A percentile compares a stretch with the other conserved stretches of the same genome.
Conservation (phyloP, 2,113 vertebrate genomes). For the Podilymbus podiceps region DNA sequence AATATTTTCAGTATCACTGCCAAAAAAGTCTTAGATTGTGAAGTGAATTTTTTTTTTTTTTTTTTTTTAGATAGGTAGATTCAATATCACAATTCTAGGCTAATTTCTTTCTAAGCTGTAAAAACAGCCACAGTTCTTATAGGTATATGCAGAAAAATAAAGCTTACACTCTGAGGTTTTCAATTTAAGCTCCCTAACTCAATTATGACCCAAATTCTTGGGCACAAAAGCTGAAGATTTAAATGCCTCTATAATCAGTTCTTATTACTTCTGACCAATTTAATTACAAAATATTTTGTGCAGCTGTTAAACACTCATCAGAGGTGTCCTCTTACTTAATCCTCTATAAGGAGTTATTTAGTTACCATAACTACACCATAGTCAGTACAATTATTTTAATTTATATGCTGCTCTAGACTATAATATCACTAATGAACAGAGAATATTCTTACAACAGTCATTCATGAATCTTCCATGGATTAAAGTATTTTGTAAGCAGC, state of each 20-base stretch:
- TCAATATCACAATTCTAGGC: not conserved
- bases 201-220: conserved; percentile 62
- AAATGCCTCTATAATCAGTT: conserved; percentile 60
- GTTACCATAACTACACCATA: not conserved
- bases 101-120: not conserved
- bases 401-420: not conserved
- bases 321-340: conserved; percentile 28
- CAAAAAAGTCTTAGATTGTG: not conserved
- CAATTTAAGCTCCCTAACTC: conserved; percentile 33
- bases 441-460: not conserved
- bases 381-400: conserved; percentile 15
- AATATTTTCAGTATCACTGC: not conserved
- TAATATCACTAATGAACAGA: not conserved
- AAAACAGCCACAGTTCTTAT: not conserved
- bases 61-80: not conserved
- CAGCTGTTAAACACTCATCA: conserved; percentile 51
- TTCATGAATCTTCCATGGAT: not conserved
- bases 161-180: conserved; percentile 18
- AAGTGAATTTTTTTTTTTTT: not conserved
- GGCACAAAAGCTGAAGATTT: conserved; percentile 20
- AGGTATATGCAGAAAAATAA: conserved; percentile 3
- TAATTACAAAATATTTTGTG: conserved; percentile 72
- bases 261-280: conserved; percentile 51
- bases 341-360: not conserved
- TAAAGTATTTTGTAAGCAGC: conserved; percentile 11